Evolutionary conservation across 1,140 invertebrate species (phyloP), one percentile per base, ranked within the genome.

Genomic region (Sarcophaga bullata): DNA sequence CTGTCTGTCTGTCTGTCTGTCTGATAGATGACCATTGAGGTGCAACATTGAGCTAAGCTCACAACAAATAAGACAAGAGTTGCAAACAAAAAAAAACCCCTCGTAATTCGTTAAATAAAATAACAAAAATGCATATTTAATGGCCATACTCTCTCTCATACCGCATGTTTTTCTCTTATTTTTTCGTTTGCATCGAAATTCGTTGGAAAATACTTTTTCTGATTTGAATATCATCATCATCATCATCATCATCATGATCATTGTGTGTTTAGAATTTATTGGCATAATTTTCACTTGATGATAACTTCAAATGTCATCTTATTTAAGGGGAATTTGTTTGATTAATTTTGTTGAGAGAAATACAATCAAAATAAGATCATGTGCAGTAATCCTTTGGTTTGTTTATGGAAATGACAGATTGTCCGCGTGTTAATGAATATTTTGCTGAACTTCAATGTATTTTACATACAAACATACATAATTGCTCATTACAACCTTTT

Each of bases 11-110:
- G n/a, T n/a, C n/a, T n/a, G n/a, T n/a, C n/a, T n/a, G n/a, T n/a
- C 50, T 78, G 75, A 78, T 78, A 78, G 75, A 78, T 78, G 75
- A 50, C 75, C 73, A 76, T 76, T 76, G 48, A 78, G 75, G 75
- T 78, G 75, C 75, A 78, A 78, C 75, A 78, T 68, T 68, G n/a
- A 68, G 62, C 19, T 19, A 37, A 37, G 25, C 25, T 37, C 25
- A 37, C 25, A 37, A 37, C 25, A 37, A 37, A 37, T 37, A 37
- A 37, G 1, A 37, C 10, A 72, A 8, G 75, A 50, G 19, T 78
- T 17, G 37, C 11, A 78, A 50, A 52, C 3, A 78, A 50, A 68
- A 49, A 17, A 4, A 7, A 9, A 50, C 47, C n/a, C n/a, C n/a
- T n/a, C 17, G 19, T 13, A 78, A 19, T 50, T 49, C 9, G 13